Conservation (phyloP, 2,113 vertebrate genomes). For the Silurus asotus region DNA sequence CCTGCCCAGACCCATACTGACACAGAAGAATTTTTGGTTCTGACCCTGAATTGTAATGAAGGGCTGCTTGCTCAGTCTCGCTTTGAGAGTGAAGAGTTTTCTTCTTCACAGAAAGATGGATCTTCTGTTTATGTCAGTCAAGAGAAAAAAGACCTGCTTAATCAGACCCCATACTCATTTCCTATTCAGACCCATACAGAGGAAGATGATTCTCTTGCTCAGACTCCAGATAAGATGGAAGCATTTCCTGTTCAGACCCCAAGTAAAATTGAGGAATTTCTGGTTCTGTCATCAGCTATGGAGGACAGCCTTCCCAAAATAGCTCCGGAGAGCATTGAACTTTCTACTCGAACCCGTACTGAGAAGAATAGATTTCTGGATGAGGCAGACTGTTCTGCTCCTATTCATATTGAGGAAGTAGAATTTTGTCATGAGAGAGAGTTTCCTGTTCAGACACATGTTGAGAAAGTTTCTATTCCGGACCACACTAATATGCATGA, state of each 20-base stretch:
- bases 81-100: no score
- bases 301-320: neutral
- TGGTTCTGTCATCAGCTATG: neutral
- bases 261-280: neutral
- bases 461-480: neutral
- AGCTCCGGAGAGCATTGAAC: neutral
- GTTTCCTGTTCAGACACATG: neutral
- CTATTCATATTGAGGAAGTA: neutral
- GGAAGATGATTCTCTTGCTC: neutral
- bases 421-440: neutral
- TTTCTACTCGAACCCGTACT: neutral
- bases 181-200: neutral
- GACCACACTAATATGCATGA: neutral
- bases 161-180: no score
- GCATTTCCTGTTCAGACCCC: neutral
- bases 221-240: neutral
- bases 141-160: no score
- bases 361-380: neutral
- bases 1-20: neutral
- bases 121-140: no score
- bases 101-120: no score
- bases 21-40: neutral
- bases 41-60: no score
- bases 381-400: neutral
- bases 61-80: no score